phyloP scores from a whole-genome alignment of 2,888 invertebrate genomes.

The Scrobipalpa atriplicella region DNA sequence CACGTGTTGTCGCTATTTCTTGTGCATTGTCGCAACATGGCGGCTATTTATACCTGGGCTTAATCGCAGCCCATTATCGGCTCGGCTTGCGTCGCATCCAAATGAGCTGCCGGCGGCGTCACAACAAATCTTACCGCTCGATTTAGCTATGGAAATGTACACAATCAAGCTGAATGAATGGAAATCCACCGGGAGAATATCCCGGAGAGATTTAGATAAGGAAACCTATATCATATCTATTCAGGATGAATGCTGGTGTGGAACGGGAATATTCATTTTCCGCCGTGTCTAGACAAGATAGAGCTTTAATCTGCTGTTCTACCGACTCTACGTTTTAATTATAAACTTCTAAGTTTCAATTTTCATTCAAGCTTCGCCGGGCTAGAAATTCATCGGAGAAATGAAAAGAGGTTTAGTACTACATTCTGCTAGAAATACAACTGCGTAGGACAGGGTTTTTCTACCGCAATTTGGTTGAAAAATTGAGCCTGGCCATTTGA shows the following conservation, averaged over 20 bases:
- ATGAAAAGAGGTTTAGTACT: no score
- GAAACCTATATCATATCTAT: conserved; percentile 10
- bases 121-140: conserved; percentile 39
- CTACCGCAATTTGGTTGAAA: conserved; percentile 2
- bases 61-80: conserved; percentile 56
- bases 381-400: not conserved
- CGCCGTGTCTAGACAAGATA: conserved; percentile 45
- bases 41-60: conserved; percentile 56
- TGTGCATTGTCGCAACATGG: conserved; percentile 48
- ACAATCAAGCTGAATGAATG: not conserved
- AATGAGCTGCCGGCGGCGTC: conserved; percentile 46
- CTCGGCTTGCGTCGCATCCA: conserved; percentile 53
- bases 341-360: not conserved
- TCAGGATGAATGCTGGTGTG: conserved; percentile 15
- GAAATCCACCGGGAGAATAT: conserved; percentile 5
- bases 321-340: not conserved
- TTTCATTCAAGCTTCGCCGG: not conserved
- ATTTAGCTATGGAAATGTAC: conserved; percentile 1
- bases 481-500: conserved; percentile 9
- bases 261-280: conserved; percentile 34
- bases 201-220: conserved; percentile 10
- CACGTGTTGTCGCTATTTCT: conserved; percentile 53
- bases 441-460: no score
- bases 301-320: conserved; percentile 27
- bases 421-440: no score